Evolutionary conservation across 35 echinoderm and acorn worm species (phyloP).

Genomic region (Eucidaris tribuloides): DNA sequence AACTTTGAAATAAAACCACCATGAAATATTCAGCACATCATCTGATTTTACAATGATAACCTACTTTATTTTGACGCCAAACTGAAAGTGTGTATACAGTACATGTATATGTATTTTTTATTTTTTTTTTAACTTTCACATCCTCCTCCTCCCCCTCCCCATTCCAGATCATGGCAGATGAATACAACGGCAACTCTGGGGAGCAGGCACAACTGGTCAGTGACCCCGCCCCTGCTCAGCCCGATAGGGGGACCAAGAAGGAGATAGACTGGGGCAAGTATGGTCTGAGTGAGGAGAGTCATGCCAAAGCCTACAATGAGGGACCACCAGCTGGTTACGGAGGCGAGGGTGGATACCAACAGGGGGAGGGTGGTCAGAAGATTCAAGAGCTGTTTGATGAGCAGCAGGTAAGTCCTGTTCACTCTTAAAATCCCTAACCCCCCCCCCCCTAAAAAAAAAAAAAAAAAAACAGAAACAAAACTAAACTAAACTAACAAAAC

Average conservation of each 20-base stretch:
- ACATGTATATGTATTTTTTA: too few relatives aligned
- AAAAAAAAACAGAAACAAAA: too few relatives aligned
- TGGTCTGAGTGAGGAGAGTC: slow-evolving; percentile 76
- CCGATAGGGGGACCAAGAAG: slow-evolving; percentile 8
- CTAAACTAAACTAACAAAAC: too few relatives aligned
- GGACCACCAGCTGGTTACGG: slow-evolving; percentile 38
- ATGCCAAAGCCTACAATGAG: slow-evolving; percentile 39
- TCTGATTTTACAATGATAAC: too few relatives aligned
- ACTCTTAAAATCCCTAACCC: too few relatives aligned
- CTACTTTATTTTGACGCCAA: too few relatives aligned
- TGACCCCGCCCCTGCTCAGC: neutral
- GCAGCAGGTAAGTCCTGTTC: slow-evolving; percentile 89
- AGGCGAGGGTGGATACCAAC: slow-evolving; percentile 65
- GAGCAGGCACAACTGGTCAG: neutral
- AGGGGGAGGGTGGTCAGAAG: slow-evolving; percentile 60
- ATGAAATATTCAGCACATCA: too few relatives aligned
- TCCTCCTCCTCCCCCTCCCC: too few relatives aligned
- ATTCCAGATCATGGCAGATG: slow-evolving; percentile 27
- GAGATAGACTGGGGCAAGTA: slow-evolving; percentile 84
- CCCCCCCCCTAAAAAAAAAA: too few relatives aligned
- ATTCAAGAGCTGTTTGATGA: slow-evolving; percentile 85
- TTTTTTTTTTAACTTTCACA: too few relatives aligned
- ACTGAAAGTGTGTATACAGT: too few relatives aligned
- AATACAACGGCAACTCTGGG: neutral
- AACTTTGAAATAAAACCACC: too few relatives aligned